phyloP scores from a whole-genome alignment of 1,140 invertebrate species.

The Cydia splendana region DNA sequence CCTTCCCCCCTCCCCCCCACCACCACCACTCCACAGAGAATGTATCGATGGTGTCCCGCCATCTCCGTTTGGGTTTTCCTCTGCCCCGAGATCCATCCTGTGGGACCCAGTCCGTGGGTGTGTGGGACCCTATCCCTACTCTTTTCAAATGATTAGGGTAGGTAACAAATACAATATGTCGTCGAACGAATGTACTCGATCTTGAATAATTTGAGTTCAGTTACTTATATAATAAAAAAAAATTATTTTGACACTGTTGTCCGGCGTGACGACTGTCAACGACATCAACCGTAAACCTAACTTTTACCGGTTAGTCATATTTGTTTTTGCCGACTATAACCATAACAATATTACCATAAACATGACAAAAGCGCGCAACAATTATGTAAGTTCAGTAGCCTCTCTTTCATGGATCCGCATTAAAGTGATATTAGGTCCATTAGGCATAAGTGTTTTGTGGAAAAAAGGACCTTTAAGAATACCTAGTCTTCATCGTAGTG shows the following conservation, averaged over 20 bases:
- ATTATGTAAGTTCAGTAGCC: constrained; percentile 17
- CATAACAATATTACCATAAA: background rate
- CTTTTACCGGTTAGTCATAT: constrained; percentile 7
- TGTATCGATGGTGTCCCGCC: too few species aligned
- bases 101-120: too few species aligned
- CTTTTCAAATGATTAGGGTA: too few species aligned
- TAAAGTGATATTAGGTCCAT: background rate
- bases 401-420: background rate
- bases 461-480: background rate
- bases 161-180: too few species aligned
- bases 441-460: background rate
- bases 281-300: background rate
- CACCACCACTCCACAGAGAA: too few species aligned
- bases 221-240: background rate
- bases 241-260: background rate
- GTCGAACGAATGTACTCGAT: too few species aligned
- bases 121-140: too few species aligned
- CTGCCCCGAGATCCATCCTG: too few species aligned
- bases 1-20: too few species aligned
- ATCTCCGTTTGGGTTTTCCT: too few species aligned
- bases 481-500: background rate
- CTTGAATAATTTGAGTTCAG: background rate
- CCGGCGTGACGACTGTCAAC: background rate
- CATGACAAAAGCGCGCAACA: background rate
- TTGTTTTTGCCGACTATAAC: constrained; percentile 8